phyloP scores from a whole-genome alignment of 2,113 vertebrate species.

The Platysteira castanea region DNA sequence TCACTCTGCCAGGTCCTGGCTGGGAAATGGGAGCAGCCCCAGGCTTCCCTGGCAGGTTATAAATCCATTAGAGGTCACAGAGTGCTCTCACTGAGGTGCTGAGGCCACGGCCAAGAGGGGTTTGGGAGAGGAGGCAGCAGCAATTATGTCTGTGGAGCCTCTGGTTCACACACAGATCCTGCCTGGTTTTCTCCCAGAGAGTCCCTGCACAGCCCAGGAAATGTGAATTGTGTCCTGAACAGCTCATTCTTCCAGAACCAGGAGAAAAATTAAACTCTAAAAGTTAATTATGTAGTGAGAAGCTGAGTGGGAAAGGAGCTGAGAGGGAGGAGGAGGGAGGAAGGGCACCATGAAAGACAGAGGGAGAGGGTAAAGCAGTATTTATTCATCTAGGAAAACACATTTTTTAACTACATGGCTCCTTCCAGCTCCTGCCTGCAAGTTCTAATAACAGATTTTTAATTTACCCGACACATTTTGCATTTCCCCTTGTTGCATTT shows the following conservation, averaged over 20 bases:
- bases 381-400: neutral
- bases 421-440: neutral
- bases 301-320: neutral
- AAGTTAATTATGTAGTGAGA: neutral
- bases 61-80: neutral
- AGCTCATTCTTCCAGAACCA: neutral
- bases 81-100: neutral
- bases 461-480: neutral
- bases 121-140: accelerated
- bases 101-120: neutral
- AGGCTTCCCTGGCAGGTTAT: accelerated
- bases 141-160: neutral
- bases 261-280: neutral
- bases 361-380: neutral
- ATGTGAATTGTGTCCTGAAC: neutral
- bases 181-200: accelerated
- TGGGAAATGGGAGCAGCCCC: accelerated
- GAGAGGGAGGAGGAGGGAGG: neutral
- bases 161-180: neutral
- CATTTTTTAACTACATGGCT: neutral
- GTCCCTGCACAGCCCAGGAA: neutral
- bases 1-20: neutral
- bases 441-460: neutral
- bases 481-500: neutral
- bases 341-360: neutral